These are phyloP conservation scores for Caenorhabditis sp. DNA, from an alignment of 2,888 invertebrate species.

Conservation along the genomic window DNA sequence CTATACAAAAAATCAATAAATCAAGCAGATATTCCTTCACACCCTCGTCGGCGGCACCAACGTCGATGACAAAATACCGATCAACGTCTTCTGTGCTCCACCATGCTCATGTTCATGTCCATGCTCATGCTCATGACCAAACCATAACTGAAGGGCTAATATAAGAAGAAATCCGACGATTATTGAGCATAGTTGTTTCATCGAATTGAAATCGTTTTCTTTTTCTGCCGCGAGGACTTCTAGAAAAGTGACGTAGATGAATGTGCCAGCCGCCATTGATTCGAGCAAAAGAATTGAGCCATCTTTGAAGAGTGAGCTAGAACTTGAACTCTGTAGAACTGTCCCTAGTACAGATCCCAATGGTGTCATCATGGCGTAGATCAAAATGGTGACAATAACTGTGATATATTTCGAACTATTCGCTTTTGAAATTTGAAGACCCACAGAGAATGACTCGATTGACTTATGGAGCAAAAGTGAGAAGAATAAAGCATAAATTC, in stretches of 20 bases:
- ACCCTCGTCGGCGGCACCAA: too few relatives aligned
- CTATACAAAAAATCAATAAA: too few relatives aligned
- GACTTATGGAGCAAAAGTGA: constrained; percentile 73
- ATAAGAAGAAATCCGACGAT: constrained; percentile 62
- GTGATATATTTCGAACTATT: constrained; percentile 19
- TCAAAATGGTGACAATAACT: constrained; percentile 70
- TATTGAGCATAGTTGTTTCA: constrained; percentile 61
- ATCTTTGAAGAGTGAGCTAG: constrained; percentile 38
- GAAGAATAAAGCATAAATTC: constrained; percentile 68
- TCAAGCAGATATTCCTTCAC: neutral
- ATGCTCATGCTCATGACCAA: constrained; percentile 14
- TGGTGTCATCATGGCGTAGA: constrained; percentile 79
- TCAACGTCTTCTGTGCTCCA: neutral
- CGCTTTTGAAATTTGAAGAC: constrained; percentile 71
- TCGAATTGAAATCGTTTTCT: constrained; percentile 45
- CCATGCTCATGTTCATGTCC: neutral
- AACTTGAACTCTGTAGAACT: constrained; percentile 20
- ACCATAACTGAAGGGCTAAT: constrained; percentile 14
- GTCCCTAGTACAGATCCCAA: constrained; percentile 74
- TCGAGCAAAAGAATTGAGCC: constrained; percentile 61
- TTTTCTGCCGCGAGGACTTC: constrained; percentile 54
- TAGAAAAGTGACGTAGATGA: constrained; percentile 66
- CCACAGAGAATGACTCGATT: constrained; percentile 76
- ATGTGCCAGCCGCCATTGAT: constrained; percentile 65
- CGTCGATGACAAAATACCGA: neutral